Base-by-base conservation (phyloP, 2,888 invertebrate genomes). In the Eupelmus urozonus region DNA sequence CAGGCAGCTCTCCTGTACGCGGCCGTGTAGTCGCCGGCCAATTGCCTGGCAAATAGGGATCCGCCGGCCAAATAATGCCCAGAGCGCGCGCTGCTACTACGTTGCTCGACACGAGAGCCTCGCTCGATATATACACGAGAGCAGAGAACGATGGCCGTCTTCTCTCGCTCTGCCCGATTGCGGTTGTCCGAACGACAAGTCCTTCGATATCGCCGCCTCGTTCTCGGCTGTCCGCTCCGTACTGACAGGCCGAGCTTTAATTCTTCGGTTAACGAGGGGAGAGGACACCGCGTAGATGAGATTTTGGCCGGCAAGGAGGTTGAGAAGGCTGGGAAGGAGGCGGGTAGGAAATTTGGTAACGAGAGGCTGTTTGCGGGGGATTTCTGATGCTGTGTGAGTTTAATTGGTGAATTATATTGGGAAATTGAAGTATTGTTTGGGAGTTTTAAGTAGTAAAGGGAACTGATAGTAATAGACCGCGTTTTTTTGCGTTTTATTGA, bases 41-140 rank as follows among this genome's bases (percentile, higher is more conserved):
- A 85, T 85, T 84, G 85, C 83, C 84, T 82, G 83, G 83, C 85
- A 86, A 86, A 85, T 86, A 83, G 85, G 84, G 84, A 7, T 85
- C 82, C 82, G 78, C 83, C 83, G 82, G 83, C 84, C 84, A 83
- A 85, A 85, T 84, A 86, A 85, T 80, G 57, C 59, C 69, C 70
- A 25, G 51, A 23, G 29, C 23, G 16, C 29, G 45, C 62, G 20
- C 23, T 53, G 53, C 20, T 51, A 29, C 18, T 57, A 57, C 73
- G 49, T 66, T 51, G 57, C 13, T 27, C 53, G 60, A 77, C 69
- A 57, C 63, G 69, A 49, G 49, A 29, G 29, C 59, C 13, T 16
- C 59, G 55, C 25, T 7, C 60, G 27, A 20, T 9, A n/a, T 27
- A 16, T n/a, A 57, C 16, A 27, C 27, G 27, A 27, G 18, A 55